phyloP scores from a whole-genome alignment of 2,888 invertebrate species.

The Mactromeris polynyma region DNA sequence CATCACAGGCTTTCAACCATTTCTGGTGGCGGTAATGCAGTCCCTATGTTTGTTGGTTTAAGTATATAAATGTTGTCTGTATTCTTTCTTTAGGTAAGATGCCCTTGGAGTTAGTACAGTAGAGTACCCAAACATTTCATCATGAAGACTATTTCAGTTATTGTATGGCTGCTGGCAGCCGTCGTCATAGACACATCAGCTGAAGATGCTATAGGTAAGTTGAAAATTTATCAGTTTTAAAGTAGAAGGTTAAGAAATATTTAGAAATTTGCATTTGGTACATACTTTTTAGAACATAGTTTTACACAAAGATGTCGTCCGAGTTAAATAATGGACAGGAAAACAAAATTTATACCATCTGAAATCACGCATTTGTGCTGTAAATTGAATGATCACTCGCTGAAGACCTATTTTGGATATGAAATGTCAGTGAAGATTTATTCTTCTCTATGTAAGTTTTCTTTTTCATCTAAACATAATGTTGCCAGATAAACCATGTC shows the following conservation, averaged over 20 bases:
- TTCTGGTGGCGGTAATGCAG: slow-evolving; percentile 19
- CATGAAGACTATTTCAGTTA: slow-evolving; percentile 51
- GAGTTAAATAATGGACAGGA: background rate
- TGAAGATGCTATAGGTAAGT: slow-evolving; percentile 57
- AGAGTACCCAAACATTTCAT: slow-evolving; percentile 33
- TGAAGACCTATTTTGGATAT: background rate
- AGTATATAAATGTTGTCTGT: slow-evolving; percentile 57
- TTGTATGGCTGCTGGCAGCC: slow-evolving; percentile 62
- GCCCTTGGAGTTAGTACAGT: slow-evolving; percentile 66
- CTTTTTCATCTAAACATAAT: too few species aligned
- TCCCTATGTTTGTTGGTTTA: slow-evolving; percentile 44
- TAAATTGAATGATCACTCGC: background rate
- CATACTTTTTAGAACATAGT: background rate
- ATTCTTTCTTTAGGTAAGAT: slow-evolving; percentile 71
- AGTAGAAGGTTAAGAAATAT: slow-evolving; percentile 2
- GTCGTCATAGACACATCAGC: slow-evolving; percentile 37
- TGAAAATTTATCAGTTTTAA: slow-evolving; percentile 27
- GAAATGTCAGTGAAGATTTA: background rate
- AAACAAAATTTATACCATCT: background rate
- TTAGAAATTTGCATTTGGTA: slow-evolving; percentile 64
- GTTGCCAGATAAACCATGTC: too few species aligned
- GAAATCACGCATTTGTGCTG: background rate
- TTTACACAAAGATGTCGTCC: background rate
- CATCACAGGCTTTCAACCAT: slow-evolving; percentile 14
- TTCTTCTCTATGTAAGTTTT: background rate